Evolutionary conservation across 2,797 vertebrate genomes (phyloP).

Genomic region (Darevskia mixta): DNA sequence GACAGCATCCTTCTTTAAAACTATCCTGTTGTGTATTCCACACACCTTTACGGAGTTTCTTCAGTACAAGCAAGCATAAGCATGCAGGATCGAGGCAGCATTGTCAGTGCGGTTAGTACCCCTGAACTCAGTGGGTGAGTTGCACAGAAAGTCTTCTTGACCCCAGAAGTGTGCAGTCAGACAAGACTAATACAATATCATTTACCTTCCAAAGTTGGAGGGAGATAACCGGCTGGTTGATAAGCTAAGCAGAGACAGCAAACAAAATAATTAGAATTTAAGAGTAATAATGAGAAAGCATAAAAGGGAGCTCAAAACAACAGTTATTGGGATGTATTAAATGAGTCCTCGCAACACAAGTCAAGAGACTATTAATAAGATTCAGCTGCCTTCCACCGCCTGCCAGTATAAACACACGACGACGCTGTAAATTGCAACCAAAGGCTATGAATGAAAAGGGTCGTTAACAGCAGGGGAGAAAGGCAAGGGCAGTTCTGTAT

Average conservation of each 20-base stretch:
- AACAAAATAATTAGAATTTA: slow-evolving; percentile 83
- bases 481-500: slow-evolving; percentile 32
- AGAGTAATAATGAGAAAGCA: slow-evolving; percentile 67
- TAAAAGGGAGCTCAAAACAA: slow-evolving; percentile 68
- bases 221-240: slow-evolving; percentile 80
- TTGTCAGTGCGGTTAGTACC: slow-evolving; percentile 71
- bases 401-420: slow-evolving; percentile 70
- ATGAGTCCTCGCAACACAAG: slow-evolving; percentile 66
- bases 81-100: slow-evolving; percentile 54
- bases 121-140: slow-evolving; percentile 47
- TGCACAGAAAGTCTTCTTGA: slow-evolving; percentile 39
- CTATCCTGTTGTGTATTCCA: slow-evolving; percentile 21
- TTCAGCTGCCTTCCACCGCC: slow-evolving; percentile 74
- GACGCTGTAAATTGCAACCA: slow-evolving; percentile 61
- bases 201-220: slow-evolving; percentile 85
- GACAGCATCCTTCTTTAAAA: slow-evolving; percentile 10
- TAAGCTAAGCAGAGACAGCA: slow-evolving; percentile 91
- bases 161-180: slow-evolving; percentile 63
- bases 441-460: slow-evolving; percentile 72
- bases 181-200: slow-evolving; percentile 69
- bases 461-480: slow-evolving; percentile 57
- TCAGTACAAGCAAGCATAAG: slow-evolving; percentile 39
- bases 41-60: slow-evolving; percentile 29
- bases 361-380: slow-evolving; percentile 79
- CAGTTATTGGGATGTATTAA: slow-evolving; percentile 70